phyloP scores from a whole-genome alignment of 64 coral and sea anemone genomes.

The Stichodactyla mertensii region DNA sequence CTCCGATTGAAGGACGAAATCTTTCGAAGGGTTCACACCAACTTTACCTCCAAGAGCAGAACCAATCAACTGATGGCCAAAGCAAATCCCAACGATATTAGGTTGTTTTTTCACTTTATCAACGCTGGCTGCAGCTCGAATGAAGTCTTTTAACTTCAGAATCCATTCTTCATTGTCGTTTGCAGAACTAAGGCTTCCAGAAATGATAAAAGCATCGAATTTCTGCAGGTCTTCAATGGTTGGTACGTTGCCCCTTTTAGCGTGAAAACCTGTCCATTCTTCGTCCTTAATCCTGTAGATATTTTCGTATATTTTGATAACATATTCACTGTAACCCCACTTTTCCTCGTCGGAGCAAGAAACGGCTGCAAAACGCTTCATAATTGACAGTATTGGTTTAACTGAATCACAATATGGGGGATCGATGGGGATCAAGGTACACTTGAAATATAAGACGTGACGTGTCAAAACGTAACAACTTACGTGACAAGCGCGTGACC shows the following conservation, averaged over 20 bases:
- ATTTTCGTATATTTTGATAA: constrained; percentile 8
- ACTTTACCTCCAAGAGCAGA: constrained; percentile 42
- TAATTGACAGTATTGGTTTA: not conserved
- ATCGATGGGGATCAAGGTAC: too few relatives aligned
- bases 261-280: constrained; percentile 17
- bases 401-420: too few relatives aligned
- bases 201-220: constrained; percentile 37
- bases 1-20: constrained; percentile 45
- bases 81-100: constrained; percentile 35
- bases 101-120: not conserved
- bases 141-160: constrained; percentile 31
- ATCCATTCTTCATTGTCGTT: constrained; percentile 52
- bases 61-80: constrained; percentile 51
- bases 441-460: too few relatives aligned
- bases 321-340: not conserved
- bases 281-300: constrained; percentile 18
- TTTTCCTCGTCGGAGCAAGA: constrained; percentile 36
- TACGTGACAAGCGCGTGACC: too few relatives aligned
- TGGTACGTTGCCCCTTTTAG: constrained; percentile 22
- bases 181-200: constrained; percentile 24
- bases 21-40: constrained; percentile 23
- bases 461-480: too few relatives aligned
- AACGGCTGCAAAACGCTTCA: constrained; percentile 30
- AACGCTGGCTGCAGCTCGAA: not conserved
- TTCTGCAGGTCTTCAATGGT: constrained; percentile 5